A percentile compares a stretch with the other conserved stretches of the same genome.
These are phyloP conservation scores for Spea multiplicata DNA, from an alignment of 2,113 vertebrate genomes.

Conservation along the genomic window DNA sequence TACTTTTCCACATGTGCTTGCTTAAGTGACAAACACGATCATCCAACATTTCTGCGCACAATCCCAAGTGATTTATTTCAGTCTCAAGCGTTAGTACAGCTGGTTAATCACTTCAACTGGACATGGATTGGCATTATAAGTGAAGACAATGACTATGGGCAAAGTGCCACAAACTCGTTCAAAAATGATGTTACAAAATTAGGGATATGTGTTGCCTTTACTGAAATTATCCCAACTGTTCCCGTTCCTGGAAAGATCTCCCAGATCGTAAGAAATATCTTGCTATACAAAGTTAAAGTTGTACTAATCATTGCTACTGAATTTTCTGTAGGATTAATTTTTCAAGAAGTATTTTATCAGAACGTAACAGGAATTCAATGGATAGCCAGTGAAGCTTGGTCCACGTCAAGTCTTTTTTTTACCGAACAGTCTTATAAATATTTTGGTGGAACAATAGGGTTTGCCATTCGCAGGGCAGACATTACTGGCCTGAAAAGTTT, in stretches of 20 bases:
- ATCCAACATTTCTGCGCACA: constrained; percentile 54
- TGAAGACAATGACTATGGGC: constrained; percentile 57
- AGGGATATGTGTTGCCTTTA: constrained; percentile 54
- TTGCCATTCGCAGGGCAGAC: constrained; percentile 53
- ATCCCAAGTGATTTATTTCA: constrained; percentile 59
- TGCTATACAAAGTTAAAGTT: constrained; percentile 57
- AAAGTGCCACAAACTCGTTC: constrained; percentile 56
- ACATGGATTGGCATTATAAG: constrained; percentile 57
- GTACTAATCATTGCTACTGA: constrained; percentile 57
- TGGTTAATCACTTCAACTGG: constrained; percentile 56
- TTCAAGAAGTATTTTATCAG: constrained; percentile 53
- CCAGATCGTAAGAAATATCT: constrained; percentile 53
- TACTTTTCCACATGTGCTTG: constrained; percentile 56
- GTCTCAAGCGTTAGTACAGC: constrained; percentile 51
- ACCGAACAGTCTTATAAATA: constrained; percentile 42
- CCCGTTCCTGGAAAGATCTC: constrained; percentile 42
- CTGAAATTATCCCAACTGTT: constrained; percentile 54
- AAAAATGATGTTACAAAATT: constrained; percentile 51
- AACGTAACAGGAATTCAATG: constrained; percentile 59
- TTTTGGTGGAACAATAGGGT: constrained; percentile 58
- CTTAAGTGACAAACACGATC: constrained; percentile 52
- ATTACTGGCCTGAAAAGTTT: constrained; percentile 55
- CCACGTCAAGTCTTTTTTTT: constrained; percentile 49
- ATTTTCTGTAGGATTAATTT: constrained; percentile 50
- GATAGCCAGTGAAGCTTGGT: constrained; percentile 60